A percentile compares a stretch with the other conserved stretches of the same genome.
phyloP scores from a whole-genome alignment of 1,140 invertebrate species.

The Papilio machaon region DNA sequence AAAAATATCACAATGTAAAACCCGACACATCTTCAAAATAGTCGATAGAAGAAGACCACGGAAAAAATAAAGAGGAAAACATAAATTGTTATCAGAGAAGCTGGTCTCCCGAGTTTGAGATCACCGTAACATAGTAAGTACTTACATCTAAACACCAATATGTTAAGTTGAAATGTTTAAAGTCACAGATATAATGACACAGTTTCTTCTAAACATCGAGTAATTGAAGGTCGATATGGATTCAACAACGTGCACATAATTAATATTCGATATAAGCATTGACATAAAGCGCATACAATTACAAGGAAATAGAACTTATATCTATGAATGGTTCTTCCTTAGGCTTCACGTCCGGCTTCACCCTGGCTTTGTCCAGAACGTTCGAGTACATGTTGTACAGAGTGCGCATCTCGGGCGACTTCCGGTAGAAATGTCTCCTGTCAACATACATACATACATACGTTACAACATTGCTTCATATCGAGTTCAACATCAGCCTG shows the following conservation, averaged over 20 bases:
- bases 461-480: no score
- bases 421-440: neutral
- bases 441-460: neutral
- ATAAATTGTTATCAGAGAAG: neutral
- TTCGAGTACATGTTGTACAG: neutral
- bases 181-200: neutral
- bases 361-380: neutral
- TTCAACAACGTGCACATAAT: neutral
- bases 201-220: neutral
- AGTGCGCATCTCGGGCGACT: neutral
- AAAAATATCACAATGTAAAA: neutral
- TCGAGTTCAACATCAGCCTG: no score
- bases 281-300: neutral
- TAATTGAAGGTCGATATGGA: neutral
- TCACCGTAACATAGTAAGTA: neutral
- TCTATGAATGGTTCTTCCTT: neutral
- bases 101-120: neutral
- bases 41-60: neutral
- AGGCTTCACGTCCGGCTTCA: neutral
- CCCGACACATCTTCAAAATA: neutral
- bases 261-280: neutral
- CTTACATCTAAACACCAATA: conserved; percentile 22
- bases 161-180: neutral
- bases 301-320: neutral
- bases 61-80: neutral